Conservation (phyloP, 1,140 invertebrate species). For the Asobara japonica region DNA sequence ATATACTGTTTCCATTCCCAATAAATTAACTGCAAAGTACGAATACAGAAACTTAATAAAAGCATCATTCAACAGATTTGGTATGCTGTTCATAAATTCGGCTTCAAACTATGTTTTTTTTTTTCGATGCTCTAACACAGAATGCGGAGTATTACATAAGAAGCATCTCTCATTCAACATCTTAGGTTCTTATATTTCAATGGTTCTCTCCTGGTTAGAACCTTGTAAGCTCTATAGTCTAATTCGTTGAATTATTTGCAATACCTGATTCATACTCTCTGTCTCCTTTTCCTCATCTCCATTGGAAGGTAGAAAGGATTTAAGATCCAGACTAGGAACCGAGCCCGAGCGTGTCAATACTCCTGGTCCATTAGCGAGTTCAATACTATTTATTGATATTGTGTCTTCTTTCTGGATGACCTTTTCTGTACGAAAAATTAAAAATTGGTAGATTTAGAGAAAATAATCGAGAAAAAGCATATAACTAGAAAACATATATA, state of each 20-base stretch:
- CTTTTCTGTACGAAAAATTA: constrained; percentile 54
- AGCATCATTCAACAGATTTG: too few relatives aligned
- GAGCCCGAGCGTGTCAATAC: constrained; percentile 64
- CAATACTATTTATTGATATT: constrained; percentile 61
- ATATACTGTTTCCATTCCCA: constrained; percentile 72
- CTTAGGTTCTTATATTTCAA: too few relatives aligned
- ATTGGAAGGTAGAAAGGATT: constrained; percentile 59
- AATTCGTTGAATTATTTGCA: too few relatives aligned
- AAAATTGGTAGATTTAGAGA: too few relatives aligned
- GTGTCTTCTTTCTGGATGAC: constrained; percentile 57
- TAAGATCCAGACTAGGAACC: constrained; percentile 67
- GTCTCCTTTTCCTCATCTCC: constrained; percentile 57
- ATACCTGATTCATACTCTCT: constrained; percentile 65
- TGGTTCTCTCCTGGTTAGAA: too few relatives aligned
- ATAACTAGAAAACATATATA: too few relatives aligned
- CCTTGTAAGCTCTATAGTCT: neutral
- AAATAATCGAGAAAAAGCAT: too few relatives aligned
- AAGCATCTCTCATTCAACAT: too few relatives aligned
- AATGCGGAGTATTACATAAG: too few relatives aligned
- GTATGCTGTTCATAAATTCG: too few relatives aligned
- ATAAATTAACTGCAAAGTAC: constrained; percentile 53
- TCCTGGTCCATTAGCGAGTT: constrained; percentile 53
- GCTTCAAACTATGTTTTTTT: too few relatives aligned
- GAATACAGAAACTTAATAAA: constrained; percentile 25
- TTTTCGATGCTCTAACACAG: too few relatives aligned